A percentile compares a stretch with the other conserved stretches of the same genome.
phyloP scores from a whole-genome alignment of 2,797 vertebrate genomes.

The Danio albolineatus region DNA sequence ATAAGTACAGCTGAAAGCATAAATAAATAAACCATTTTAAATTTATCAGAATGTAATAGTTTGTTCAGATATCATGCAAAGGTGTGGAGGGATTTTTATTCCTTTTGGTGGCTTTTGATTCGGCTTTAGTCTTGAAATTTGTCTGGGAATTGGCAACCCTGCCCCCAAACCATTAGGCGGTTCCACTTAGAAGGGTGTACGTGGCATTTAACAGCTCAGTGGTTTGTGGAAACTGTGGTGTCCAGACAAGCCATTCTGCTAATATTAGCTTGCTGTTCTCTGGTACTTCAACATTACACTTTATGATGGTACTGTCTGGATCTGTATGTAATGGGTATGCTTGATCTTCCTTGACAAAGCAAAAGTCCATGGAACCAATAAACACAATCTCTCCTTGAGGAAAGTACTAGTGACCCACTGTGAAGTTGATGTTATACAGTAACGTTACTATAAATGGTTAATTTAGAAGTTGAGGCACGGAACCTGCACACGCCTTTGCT shows the following conservation, averaged over 20 bases:
- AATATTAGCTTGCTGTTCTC: slow-evolving; percentile 43
- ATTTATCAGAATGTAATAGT: too few relatives aligned
- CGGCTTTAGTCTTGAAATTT: too few relatives aligned
- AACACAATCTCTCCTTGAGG: slow-evolving; percentile 45
- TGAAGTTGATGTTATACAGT: slow-evolving; percentile 36
- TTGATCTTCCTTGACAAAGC: slow-evolving; percentile 52
- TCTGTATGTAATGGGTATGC: slow-evolving; percentile 50
- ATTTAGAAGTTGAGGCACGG: slow-evolving; percentile 26
- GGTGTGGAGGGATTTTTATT: too few relatives aligned
- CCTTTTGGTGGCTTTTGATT: too few relatives aligned
- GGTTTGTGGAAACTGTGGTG: slow-evolving; percentile 42
- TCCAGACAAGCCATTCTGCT: slow-evolving; percentile 52
- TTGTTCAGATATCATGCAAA: too few relatives aligned
- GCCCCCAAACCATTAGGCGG: background rate
- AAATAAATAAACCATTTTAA: too few relatives aligned
- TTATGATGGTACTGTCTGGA: slow-evolving; percentile 20
- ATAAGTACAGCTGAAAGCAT: too few relatives aligned
- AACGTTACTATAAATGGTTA: slow-evolving; percentile 34
- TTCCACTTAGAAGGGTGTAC: slow-evolving; percentile 5
- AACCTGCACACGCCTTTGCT: slow-evolving; percentile 10
- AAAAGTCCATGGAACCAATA: slow-evolving; percentile 53
- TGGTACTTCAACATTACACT: slow-evolving; percentile 35
- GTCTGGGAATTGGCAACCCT: too few relatives aligned
- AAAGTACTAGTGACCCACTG: slow-evolving; percentile 47
- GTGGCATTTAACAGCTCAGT: slow-evolving; percentile 31